phyloP scores from a whole-genome alignment of 2,888 invertebrate species.

The Limnephilus rhombicus region DNA sequence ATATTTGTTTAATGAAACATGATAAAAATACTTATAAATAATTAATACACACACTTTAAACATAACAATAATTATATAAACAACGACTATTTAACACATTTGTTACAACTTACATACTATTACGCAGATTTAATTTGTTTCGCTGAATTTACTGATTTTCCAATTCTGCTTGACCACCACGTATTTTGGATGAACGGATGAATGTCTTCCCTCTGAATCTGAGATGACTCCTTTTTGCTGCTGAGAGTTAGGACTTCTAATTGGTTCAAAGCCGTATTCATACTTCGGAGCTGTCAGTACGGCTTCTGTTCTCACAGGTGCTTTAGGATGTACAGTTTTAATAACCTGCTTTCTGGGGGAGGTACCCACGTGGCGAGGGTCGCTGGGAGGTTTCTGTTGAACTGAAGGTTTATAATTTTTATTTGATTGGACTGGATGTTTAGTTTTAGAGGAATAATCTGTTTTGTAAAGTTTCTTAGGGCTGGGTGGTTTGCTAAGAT shows the following conservation, averaged over 20 bases:
- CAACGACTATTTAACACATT: conserved; percentile 23
- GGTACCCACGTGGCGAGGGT: conserved; percentile 52
- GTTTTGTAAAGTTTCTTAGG: conserved; percentile 55
- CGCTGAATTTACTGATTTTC: conserved; percentile 75
- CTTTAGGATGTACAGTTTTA: conserved; percentile 69
- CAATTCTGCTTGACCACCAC: conserved; percentile 76
- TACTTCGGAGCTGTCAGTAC: conserved; percentile 75
- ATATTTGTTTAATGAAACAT: not conserved
- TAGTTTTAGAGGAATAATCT: conserved; percentile 35
- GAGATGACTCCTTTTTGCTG: conserved; percentile 9
- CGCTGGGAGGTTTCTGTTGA: conserved; percentile 45
- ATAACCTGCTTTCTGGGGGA: conserved; percentile 67
- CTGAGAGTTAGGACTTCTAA: conserved; percentile 65
- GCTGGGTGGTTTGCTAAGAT: conserved; percentile 40
- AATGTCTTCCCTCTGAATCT: conserved; percentile 62
- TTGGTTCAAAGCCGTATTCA: conserved; percentile 76
- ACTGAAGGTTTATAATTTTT: conserved; percentile 56
- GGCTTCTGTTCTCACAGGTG: conserved; percentile 69
- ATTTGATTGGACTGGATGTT: conserved; percentile 32
- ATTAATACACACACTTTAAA: conserved; percentile 9
- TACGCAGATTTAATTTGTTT: conserved; percentile 29
- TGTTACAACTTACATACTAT: conserved; percentile 8
- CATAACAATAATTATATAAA: conserved; percentile 10
- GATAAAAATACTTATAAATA: not conserved
- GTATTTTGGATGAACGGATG: conserved; percentile 72